Evolutionary conservation across 2,113 vertebrate species (phyloP).

Genomic region (Lepus timidus): DNA sequence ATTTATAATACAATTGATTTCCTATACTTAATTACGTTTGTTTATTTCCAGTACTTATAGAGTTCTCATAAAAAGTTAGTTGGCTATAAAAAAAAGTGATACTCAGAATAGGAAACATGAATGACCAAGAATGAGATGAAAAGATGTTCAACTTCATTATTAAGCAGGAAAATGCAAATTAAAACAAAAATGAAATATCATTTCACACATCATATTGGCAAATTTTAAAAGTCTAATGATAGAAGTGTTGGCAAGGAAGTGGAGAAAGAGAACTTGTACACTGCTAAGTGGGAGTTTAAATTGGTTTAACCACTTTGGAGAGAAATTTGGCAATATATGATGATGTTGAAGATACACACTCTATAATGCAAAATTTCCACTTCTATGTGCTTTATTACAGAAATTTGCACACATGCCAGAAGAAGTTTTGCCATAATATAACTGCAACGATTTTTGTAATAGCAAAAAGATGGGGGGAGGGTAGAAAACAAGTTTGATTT

Average conservation of each 20-base stretch:
- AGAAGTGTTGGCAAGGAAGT: slow-evolving; percentile 54
- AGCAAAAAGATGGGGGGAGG: not conserved
- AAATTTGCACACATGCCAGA: slow-evolving; percentile 14
- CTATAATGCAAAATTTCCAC: slow-evolving; percentile 29
- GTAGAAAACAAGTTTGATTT: not conserved
- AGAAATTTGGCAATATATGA: slow-evolving; percentile 33
- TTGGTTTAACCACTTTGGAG: slow-evolving; percentile 47
- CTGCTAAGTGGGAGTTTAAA: slow-evolving; percentile 30
- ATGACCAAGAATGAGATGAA: slow-evolving; percentile 61
- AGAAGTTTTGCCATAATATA: not conserved
- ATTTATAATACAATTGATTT: not conserved
- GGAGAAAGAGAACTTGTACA: not conserved
- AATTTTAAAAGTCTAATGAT: slow-evolving; percentile 69
- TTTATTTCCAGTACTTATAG: not conserved
- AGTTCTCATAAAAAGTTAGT: slow-evolving; percentile 44
- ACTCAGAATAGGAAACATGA: slow-evolving; percentile 42
- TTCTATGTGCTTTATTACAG: slow-evolving; percentile 25
- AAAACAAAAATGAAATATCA: slow-evolving; percentile 73
- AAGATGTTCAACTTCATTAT: slow-evolving; percentile 64
- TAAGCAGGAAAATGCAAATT: slow-evolving; percentile 70
- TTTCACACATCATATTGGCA: slow-evolving; percentile 69
- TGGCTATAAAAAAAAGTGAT: slow-evolving; percentile 39
- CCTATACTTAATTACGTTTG: not conserved
- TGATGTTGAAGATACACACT: not conserved
- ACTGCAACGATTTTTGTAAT: slow-evolving; percentile 25